Percentiles rank a stretch among this genome's conserved stretches.
Evolutionary conservation across 2,113 vertebrate genomes (phyloP).

Genomic region (Actinemys pallida): DNA sequence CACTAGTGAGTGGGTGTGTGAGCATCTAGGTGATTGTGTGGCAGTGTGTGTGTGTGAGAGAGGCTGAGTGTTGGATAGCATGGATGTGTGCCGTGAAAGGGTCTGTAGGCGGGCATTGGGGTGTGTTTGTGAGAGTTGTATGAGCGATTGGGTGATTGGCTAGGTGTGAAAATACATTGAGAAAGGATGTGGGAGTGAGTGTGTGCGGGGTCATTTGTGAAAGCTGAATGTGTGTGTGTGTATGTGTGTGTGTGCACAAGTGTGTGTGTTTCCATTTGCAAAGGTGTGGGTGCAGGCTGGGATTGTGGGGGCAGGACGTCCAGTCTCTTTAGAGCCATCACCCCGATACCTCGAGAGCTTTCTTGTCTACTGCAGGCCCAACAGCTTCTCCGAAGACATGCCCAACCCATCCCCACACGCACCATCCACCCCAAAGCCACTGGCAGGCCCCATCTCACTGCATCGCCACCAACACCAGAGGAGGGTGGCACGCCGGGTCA

Average conservation of each 20-base stretch:
- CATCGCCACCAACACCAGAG: fast-evolving
- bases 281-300: background rate
- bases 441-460: fast-evolving
- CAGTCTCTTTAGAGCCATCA: background rate
- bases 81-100: background rate
- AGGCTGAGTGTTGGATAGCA: fast-evolving
- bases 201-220: background rate
- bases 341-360: background rate
- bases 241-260: background rate
- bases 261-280: background rate
- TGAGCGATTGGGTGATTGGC: fast-evolving
- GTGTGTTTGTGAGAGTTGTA: fast-evolving
- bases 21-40: background rate
- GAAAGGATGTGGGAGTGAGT: background rate
- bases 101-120: background rate
- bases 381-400: background rate
- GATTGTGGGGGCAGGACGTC: background rate
- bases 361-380: background rate
- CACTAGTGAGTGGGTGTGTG: background rate
- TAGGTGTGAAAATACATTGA: background rate
- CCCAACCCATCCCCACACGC: background rate
- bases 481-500: fast-evolving
- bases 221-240: background rate
- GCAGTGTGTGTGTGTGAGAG: fast-evolving
- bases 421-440: background rate